phyloP scores from a whole-genome alignment of 2,113 vertebrate species.

The Pelobates fuscus region DNA sequence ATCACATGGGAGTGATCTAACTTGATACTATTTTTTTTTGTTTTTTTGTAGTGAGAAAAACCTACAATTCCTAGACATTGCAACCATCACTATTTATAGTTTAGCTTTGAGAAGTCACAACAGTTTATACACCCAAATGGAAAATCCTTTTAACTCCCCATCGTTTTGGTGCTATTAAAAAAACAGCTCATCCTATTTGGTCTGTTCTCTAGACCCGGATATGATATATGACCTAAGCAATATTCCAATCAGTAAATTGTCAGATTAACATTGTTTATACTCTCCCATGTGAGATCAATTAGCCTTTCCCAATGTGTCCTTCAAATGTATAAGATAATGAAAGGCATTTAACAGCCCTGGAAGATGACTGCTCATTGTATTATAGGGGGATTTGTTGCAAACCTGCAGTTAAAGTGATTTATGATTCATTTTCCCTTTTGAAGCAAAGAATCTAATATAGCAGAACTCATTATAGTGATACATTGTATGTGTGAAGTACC shows the following conservation, averaged over 20 bases:
- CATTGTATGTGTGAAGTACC: no score
- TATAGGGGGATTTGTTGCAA: background rate
- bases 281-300: slow-evolving; percentile 2
- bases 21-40: no score
- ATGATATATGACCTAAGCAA: background rate
- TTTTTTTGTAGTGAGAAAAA: no score
- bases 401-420: slow-evolving; percentile 3
- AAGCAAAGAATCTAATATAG: background rate
- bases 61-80: no score
- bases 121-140: no score
- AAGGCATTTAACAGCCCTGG: slow-evolving; percentile 1
- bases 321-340: background rate
- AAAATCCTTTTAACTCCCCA: no score
- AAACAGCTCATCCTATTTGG: background rate
- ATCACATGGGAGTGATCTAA: no score
- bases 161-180: background rate
- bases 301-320: slow-evolving; percentile 6
- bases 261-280: background rate
- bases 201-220: background rate
- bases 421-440: background rate
- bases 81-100: no score
- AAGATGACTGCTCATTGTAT: slow-evolving; percentile 3
- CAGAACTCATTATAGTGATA: no score
- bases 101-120: no score
- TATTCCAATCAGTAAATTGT: slow-evolving; percentile 3